Evolutionary conservation across 2,113 vertebrate genomes (phyloP).

Genomic region (Pseudolaguvia tuberculata): DNA sequence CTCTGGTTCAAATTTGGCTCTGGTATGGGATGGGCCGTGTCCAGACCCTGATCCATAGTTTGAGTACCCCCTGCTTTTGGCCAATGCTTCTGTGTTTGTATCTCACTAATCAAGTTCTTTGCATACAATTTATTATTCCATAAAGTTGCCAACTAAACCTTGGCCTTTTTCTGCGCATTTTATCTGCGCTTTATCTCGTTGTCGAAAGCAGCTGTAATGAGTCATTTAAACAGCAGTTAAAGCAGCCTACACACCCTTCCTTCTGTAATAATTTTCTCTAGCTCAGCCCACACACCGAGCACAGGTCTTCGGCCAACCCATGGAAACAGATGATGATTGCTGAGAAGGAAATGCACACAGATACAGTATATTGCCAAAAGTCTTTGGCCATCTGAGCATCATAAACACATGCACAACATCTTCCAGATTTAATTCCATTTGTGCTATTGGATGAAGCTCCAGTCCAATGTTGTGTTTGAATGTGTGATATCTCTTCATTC

Average conservation of each 20-base stretch:
- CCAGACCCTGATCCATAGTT: too few species aligned
- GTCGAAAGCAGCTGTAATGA: conserved; percentile 14
- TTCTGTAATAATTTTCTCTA: conserved; percentile 5
- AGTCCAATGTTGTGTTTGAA: too few species aligned
- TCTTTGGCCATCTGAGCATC: too few species aligned
- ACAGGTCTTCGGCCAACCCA: conserved; percentile 4
- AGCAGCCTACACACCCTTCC: conserved; percentile 15
- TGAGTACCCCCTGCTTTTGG: neutral
- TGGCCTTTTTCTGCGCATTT: neutral
- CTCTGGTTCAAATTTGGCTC: too few species aligned
- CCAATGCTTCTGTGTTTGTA: neutral
- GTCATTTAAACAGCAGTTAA: neutral
- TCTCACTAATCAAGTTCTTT: neutral
- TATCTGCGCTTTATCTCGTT: neutral
- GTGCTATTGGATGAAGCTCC: too few species aligned
- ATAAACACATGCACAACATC: too few species aligned
- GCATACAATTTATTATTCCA: neutral
- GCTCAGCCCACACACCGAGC: neutral
- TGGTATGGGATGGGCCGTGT: too few species aligned
- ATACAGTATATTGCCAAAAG: too few species aligned
- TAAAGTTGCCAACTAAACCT: conserved; percentile 11
- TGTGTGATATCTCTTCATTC: too few species aligned
- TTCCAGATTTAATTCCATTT: too few species aligned
- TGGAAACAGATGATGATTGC: conserved; percentile 15
- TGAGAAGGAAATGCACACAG: conserved; percentile 56